Evolutionary conservation across 2,888 invertebrate species (phyloP), one percentile per base, ranked within the genome.

Genomic region (Biston stratarius): DNA sequence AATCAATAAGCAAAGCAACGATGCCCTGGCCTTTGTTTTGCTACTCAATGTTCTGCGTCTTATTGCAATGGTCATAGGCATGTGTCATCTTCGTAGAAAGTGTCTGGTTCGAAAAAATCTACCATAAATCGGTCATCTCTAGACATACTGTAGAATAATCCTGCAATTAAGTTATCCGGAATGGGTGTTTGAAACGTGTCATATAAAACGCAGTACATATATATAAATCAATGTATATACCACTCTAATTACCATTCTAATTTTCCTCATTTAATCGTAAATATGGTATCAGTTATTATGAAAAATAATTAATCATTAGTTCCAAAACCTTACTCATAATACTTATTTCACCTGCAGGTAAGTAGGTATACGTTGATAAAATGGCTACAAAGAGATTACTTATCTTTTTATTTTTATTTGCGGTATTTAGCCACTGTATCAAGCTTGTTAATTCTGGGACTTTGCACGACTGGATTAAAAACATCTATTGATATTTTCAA

Each of bases 331-430:
- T 9, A 34, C 38, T 2, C 11, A 53, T 53, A 1, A 1, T 53
- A 40, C 38, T 53, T 48, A 15, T 53, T 11, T 11, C 53, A 40
- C 53, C 40, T 40, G 40, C 15, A 15, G 52, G 15, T 14, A 45
- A 36, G 10, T 38, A 38, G 38, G 38, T 38, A 38, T 9, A 8
- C 6, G 38, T 9, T 38, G 40, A 53, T 40, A 40, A 38, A 53
- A 14, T 9, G 40, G 40, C 11, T 53, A 53, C 53, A 40, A 14
- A 5, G 36, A 15, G 53, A 53, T 40, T 40, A 40, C 12, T 24
- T 53, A 53, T 53, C 53, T 15, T 40, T 10, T 14, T 52, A 36
- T 51, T 52, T 52, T 36, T n/a, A 34, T 52, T 51, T 36, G 7
- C 34, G 52, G 52, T 52, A n/a, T 36, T 36, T 14, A 14, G 36